Percentiles rank a stretch among this genome's conserved stretches.
phyloP scores from a whole-genome alignment of 2,888 invertebrate species.

The Phlogophora meticulosa region DNA sequence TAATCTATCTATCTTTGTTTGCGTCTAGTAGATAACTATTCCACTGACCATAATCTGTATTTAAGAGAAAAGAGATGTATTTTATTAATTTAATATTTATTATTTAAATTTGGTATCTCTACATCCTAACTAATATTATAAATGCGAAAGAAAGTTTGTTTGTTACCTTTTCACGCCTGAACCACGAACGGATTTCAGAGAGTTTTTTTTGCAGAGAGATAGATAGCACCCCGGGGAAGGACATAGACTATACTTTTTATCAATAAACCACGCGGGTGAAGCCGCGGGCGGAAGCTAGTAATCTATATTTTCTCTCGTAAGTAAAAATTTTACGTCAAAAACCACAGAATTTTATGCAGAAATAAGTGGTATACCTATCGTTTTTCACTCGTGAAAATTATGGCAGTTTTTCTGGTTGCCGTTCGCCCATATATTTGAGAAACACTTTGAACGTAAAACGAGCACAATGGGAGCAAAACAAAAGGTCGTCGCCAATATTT shows the following conservation, averaged over 20 bases:
- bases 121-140: no score
- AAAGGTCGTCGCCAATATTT: slow-evolving; percentile 59
- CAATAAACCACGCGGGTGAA: no score
- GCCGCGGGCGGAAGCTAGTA: no score
- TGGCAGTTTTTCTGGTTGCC: slow-evolving; percentile 40
- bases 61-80: no score
- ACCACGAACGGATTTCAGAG: no score
- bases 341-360: slow-evolving; percentile 3
- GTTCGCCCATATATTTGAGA: slow-evolving; percentile 52
- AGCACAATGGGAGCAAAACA: slow-evolving; percentile 62
- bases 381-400: slow-evolving; percentile 42
- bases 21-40: background rate
- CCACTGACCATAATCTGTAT: no score
- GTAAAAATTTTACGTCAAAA: slow-evolving; percentile 18
- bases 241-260: no score
- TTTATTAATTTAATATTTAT: background rate
- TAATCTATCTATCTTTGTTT: background rate
- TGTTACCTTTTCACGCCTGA: no score
- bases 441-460: slow-evolving; percentile 49
- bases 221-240: no score
- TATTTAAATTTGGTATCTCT: background rate
- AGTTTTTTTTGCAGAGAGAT: no score
- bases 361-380: slow-evolving; percentile 17
- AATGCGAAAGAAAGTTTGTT: no score
- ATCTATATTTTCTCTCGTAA: background rate